A percentile compares a stretch with the other conserved stretches of the same genome.
These are phyloP conservation scores for Podarcis siculus DNA, from an alignment of 2,797 vertebrate genomes.

Conservation along the genomic window DNA sequence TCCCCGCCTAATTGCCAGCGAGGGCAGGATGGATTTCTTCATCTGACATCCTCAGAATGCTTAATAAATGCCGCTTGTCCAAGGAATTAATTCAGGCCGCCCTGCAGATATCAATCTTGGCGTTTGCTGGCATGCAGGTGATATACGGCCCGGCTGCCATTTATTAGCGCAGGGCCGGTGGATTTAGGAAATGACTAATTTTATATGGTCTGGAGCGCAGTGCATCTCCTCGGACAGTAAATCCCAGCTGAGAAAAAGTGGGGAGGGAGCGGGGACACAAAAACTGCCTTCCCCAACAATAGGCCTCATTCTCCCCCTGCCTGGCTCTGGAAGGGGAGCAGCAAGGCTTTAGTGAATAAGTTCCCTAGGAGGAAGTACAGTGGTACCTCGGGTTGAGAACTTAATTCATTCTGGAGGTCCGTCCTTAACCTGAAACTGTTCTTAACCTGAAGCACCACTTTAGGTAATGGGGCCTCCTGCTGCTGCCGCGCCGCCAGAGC, in stretches of 20 bases:
- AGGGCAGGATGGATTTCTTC: conserved; percentile 55
- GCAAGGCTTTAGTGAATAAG: not conserved
- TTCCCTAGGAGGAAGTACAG: not conserved
- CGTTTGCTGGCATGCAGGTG: conserved; percentile 29
- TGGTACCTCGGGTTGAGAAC: too few species aligned
- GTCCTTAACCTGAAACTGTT: too few species aligned
- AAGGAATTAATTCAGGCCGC: conserved; percentile 52
- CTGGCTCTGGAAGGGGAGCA: not conserved
- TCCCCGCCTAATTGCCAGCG: conserved; percentile 71
- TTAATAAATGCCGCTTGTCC: conserved; percentile 78
- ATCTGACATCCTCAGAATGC: conserved; percentile 78
- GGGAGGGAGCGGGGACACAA: not conserved
- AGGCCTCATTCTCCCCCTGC: not conserved
- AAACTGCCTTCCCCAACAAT: conserved; percentile 4
- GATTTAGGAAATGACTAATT: conserved; percentile 46
- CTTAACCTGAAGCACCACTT: too few species aligned
- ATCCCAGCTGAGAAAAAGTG: conserved; percentile 27
- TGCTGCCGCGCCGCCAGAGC: fast-evolving
- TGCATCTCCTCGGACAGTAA: conserved; percentile 33
- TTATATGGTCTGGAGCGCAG: conserved; percentile 21
- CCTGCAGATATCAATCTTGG: conserved; percentile 55
- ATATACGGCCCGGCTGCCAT: conserved; percentile 35
- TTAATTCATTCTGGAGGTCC: too few species aligned
- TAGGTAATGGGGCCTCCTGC: too few species aligned
- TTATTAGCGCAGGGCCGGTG: conserved; percentile 24